These are phyloP conservation scores for Synergus laeviventris DNA, from an alignment of 2,888 invertebrate species.

Conservation along the genomic window DNA sequence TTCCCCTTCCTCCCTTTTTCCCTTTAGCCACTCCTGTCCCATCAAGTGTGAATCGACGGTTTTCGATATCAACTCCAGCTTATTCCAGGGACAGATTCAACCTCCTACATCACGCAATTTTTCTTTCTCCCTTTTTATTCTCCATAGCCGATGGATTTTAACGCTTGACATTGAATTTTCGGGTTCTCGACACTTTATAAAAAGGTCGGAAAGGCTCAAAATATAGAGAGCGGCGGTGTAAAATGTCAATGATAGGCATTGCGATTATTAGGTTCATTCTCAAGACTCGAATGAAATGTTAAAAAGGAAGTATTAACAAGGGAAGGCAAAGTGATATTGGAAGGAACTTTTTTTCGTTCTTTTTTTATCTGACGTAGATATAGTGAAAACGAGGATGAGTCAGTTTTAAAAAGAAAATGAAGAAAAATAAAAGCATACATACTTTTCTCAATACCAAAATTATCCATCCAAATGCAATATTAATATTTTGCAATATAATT, in stretches of 20 bases:
- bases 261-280: constrained; percentile 45
- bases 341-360: neutral
- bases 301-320: constrained; percentile 10
- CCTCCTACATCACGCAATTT: constrained; percentile 63
- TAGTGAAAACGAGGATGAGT: neutral
- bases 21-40: constrained; percentile 48
- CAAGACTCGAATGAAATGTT: constrained; percentile 44
- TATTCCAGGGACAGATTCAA: constrained; percentile 60
- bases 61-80: constrained; percentile 65
- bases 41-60: constrained; percentile 62
- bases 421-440: neutral
- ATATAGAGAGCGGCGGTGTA: constrained; percentile 49
- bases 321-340: neutral
- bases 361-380: neutral
- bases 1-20: constrained; percentile 26
- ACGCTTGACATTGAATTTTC: constrained; percentile 44
- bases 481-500: neutral
- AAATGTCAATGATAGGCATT: constrained; percentile 38
- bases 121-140: constrained; percentile 56
- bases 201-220: constrained; percentile 46
- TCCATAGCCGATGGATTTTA: constrained; percentile 52
- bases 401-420: neutral
- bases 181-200: constrained; percentile 31
- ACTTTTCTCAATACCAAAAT: no score
- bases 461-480: no score